Conservation (phyloP, 2,113 vertebrate genomes). For the Jaculus jaculus region DNA sequence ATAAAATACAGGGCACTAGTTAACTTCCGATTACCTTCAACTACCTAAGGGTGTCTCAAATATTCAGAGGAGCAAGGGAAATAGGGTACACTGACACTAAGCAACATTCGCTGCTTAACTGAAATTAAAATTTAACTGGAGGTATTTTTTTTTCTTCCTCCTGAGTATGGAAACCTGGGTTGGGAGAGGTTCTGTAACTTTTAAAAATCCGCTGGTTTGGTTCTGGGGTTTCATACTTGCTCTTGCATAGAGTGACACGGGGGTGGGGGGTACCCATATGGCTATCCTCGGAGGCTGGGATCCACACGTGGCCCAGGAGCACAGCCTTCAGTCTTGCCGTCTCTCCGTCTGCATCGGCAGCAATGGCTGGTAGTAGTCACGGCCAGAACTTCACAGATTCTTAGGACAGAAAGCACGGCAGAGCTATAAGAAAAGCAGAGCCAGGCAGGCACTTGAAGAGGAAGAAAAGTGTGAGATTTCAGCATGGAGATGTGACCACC, state of each 20-base stretch:
- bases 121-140: not conserved
- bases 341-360: too few relatives aligned
- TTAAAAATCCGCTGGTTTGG: not conserved
- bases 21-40: not conserved
- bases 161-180: not conserved
- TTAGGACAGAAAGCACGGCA: too few relatives aligned
- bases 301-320: not conserved
- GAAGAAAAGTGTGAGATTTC: too few relatives aligned
- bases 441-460: too few relatives aligned
- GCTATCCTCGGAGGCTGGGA: accelerated
- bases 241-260: not conserved
- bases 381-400: too few relatives aligned
- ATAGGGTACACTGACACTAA: not conserved
- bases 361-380: too few relatives aligned
- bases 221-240: not conserved
- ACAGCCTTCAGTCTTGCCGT: too few relatives aligned
- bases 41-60: too few relatives aligned
- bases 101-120: not conserved
- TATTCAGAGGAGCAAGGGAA: not conserved
- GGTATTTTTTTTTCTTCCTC: not conserved
- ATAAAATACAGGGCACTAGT: not conserved
- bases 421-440: too few relatives aligned
- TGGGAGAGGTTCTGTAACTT: too few relatives aligned
- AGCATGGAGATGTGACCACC: too few relatives aligned
- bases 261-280: accelerated